Evolutionary conservation across 1,140 invertebrate species (phyloP).

Genomic region (Neuroterus valhalla): DNA sequence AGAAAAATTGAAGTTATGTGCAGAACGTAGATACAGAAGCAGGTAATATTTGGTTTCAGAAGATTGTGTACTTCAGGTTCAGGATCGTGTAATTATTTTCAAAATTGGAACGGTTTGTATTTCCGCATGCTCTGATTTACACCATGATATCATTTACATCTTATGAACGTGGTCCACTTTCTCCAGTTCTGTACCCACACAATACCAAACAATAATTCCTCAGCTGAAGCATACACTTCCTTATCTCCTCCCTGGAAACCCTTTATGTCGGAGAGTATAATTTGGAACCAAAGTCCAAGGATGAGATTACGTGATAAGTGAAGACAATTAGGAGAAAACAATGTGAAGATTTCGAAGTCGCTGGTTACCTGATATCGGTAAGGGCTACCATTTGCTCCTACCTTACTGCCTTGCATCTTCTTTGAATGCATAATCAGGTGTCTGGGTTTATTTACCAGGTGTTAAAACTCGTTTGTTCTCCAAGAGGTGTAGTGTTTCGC

Average conservation of each 20-base stretch:
- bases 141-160: too few relatives aligned
- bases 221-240: not conserved
- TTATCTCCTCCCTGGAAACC: not conserved
- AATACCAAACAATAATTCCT: too few relatives aligned
- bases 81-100: too few relatives aligned
- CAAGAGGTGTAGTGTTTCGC: not conserved
- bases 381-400: not conserved
- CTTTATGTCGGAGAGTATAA: not conserved
- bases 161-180: too few relatives aligned
- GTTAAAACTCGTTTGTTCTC: slow-evolving; percentile 11
- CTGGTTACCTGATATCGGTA: not conserved
- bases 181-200: too few relatives aligned
- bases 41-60: too few relatives aligned
- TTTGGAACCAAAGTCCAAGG: not conserved
- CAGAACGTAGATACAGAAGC: too few relatives aligned
- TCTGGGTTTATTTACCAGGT: not conserved
- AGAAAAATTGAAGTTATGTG: too few relatives aligned
- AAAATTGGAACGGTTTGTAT: too few relatives aligned
- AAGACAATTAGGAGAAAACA: not conserved
- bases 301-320: not conserved
- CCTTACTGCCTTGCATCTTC: not conserved
- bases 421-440: not conserved
- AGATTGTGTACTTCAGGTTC: too few relatives aligned
- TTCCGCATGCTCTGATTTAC: too few relatives aligned
- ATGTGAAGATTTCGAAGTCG: not conserved